phyloP scores from a whole-genome alignment of 1,140 invertebrate species.

The Sinonovacula constricta region DNA sequence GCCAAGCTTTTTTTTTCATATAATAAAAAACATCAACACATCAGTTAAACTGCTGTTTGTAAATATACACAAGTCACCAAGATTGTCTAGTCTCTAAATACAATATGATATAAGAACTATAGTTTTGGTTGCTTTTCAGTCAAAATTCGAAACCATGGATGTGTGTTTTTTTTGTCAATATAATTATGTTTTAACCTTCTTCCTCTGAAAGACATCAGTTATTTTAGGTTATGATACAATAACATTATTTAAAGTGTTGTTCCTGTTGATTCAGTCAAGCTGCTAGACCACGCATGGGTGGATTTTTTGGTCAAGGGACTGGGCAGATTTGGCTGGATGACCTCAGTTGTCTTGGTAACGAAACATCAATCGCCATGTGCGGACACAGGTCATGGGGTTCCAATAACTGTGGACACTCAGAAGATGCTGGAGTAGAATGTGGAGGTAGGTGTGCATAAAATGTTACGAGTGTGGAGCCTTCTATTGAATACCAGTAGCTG shows the following conservation, averaged over 20 bases:
- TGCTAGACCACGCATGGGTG: slow-evolving; percentile 20
- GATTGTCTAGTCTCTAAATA: too few species aligned
- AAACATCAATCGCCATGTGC: slow-evolving; percentile 85
- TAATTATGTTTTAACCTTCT: not conserved
- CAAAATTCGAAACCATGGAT: not conserved
- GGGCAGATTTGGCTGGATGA: slow-evolving; percentile 84
- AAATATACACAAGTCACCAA: too few species aligned
- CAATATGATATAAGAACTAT: too few species aligned
- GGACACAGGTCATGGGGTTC: slow-evolving; percentile 86
- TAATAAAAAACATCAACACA: too few species aligned
- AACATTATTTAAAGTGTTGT: not conserved
- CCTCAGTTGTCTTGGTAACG: slow-evolving; percentile 85
- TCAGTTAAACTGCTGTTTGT: too few species aligned
- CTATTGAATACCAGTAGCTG: too few species aligned
- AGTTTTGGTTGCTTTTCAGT: not conserved
- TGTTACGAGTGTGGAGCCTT: too few species aligned
- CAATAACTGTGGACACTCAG: slow-evolving; percentile 85
- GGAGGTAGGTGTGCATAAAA: slow-evolving; percentile 54
- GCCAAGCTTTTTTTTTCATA: too few species aligned
- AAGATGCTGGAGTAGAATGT: slow-evolving; percentile 80
- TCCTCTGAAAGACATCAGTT: not conserved
- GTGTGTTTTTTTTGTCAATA: not conserved
- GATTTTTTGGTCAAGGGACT: slow-evolving; percentile 79
- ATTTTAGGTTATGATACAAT: not conserved
- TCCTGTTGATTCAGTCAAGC: slow-evolving; percentile 13